A percentile compares a stretch with the other conserved stretches of the same genome.
These are phyloP conservation scores for Paramormyrops hopkinsi DNA, from an alignment of 2,797 vertebrate genomes.

Conservation along the genomic window DNA sequence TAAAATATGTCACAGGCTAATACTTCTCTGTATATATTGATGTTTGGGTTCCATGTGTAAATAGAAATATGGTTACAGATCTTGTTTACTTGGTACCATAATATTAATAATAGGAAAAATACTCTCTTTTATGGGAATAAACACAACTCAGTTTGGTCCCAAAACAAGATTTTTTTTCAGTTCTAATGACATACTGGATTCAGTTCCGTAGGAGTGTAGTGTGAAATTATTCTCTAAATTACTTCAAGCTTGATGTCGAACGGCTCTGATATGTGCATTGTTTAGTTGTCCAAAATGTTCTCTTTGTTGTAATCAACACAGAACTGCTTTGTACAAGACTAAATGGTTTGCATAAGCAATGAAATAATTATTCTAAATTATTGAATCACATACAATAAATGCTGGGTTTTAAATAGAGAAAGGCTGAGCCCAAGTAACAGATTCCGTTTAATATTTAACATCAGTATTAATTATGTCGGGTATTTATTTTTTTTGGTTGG, in stretches of 20 bases:
- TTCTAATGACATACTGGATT: neutral
- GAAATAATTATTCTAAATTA: neutral
- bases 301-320: constrained; percentile 22
- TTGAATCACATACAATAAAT: neutral
- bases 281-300: constrained; percentile 14
- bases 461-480: neutral
- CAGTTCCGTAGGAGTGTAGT: neutral
- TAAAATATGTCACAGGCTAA: neutral
- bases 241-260: neutral
- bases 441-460: neutral
- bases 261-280: constrained; percentile 7
- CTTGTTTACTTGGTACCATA: neutral
- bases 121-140: neutral
- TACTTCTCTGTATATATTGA: neutral
- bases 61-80: neutral
- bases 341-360: constrained; percentile 8
- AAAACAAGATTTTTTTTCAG: neutral
- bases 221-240: constrained; percentile 8
- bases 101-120: neutral
- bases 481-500: neutral
- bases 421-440: neutral
- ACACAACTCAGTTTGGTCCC: neutral
- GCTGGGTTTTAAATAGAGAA: neutral
- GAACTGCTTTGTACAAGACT: constrained; percentile 17
- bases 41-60: neutral